Base-by-base conservation (phyloP, 2,797 vertebrate genomes). In the Taeniopygia guttata region DNA sequence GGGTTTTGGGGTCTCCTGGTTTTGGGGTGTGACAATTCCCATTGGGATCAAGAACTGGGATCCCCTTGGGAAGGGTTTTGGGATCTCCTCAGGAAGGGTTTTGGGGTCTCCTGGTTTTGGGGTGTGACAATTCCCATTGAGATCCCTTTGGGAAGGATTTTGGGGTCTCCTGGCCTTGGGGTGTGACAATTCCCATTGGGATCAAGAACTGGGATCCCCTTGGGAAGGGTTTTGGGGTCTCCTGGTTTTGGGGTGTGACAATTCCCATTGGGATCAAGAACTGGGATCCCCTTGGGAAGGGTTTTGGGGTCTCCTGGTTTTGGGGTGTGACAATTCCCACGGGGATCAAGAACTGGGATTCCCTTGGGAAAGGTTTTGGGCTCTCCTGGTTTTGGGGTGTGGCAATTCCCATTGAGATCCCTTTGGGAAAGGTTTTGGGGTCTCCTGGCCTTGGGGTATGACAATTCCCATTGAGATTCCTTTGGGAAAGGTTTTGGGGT, bases 371-470 rank as follows among this genome's bases (percentile, higher is more conserved):
- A 10, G 11, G 49, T 11, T 18, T 51, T 51, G 51, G 51, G 17
- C 5, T 29, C 16, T 51, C 27, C 49, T 49, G 21, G 5, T 3
- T 5, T 14, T 46, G 21, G 56, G 7, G 2, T 58, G 56, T 56
- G n/a, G 12, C 34, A 15, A 42, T 62, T 30, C 40, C 36, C 6
- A 46, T 46, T 12, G 5, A 12, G n/a, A n/a, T n/a, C n/a, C n/a
- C n/a, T n/a, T n/a, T n/a, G n/a, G n/a, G n/a, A n/a, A n/a, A n/a
- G n/a, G n/a, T n/a, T n/a, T n/a, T n/a, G 25, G 25, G 48, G 10
- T 29, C 26, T 2, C 16, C 11, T 63, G 5, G 9, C 0, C 1
- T 46, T 34, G 22, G 22, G 2, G 1, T 26, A 6, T 11, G 9
- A 11, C 17, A 21, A 14, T 52, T 52, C 36, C 36, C 5, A 13